phyloP scores from a whole-genome alignment of 2,113 vertebrate species.

The Ammospiza caudacuta region DNA sequence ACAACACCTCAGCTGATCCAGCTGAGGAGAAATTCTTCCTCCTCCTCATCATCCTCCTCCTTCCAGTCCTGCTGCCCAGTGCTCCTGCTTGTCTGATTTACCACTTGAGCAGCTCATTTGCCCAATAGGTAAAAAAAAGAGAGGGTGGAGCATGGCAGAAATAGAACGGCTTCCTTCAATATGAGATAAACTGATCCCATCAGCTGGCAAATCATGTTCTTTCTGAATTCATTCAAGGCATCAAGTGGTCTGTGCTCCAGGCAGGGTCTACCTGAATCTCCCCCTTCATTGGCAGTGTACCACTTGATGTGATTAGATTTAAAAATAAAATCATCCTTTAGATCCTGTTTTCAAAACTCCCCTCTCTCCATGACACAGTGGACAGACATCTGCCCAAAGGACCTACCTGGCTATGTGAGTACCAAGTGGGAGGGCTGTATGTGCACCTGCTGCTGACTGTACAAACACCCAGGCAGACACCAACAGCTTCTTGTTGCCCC shows the following conservation, averaged over 20 bases:
- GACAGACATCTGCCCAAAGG: not conserved
- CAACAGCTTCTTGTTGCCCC: not conserved
- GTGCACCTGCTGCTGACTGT: not conserved
- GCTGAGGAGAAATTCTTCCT: not conserved
- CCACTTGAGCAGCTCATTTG: not conserved
- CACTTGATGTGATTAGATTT: not conserved
- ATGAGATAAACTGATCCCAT: not conserved
- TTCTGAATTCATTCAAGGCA: not conserved
- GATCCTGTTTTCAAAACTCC: not conserved
- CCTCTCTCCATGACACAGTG: not conserved
- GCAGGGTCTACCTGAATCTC: not conserved
- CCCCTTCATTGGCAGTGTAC: not conserved
- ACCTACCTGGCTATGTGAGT: not conserved
- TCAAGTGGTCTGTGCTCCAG: not conserved
- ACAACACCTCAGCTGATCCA: not conserved
- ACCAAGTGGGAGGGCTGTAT: not conserved
- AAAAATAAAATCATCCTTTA: not conserved
- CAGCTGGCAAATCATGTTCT: not conserved
- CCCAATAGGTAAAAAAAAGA: fast-evolving
- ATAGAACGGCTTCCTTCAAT: not conserved
- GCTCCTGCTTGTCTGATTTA: not conserved
- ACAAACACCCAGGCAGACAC: not conserved
- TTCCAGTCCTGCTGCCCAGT: not conserved
- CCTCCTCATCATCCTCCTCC: not conserved
- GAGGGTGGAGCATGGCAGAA: not conserved